A percentile compares a stretch with the other conserved stretches of the same genome.
Evolutionary conservation across 2,888 invertebrate genomes (phyloP).

Genomic region (Drosophila robusta): DNA sequence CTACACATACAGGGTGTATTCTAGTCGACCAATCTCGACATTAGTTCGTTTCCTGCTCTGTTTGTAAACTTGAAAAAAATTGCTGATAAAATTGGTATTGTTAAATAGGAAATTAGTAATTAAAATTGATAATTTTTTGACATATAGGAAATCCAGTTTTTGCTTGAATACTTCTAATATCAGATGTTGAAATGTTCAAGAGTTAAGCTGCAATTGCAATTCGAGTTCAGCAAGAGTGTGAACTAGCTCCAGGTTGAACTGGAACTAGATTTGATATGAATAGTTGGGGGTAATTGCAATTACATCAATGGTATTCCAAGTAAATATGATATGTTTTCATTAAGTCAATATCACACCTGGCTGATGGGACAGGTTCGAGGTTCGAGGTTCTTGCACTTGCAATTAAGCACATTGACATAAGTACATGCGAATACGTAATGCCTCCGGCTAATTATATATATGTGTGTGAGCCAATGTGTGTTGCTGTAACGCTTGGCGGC

Average conservation of each 20-base stretch:
- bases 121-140: too few species aligned
- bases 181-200: not conserved
- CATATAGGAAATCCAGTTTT: too few species aligned
- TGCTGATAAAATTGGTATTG: too few species aligned
- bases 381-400: slow-evolving; percentile 20
- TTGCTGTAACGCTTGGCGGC: slow-evolving; percentile 32
- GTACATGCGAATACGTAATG: slow-evolving; percentile 12
- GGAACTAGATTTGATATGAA: not conserved
- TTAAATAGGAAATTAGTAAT: too few species aligned
- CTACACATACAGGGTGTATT: too few species aligned
- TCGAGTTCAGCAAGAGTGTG: not conserved
- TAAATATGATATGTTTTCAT: slow-evolving; percentile 20
- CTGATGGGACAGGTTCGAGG: slow-evolving; percentile 5
- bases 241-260: not conserved
- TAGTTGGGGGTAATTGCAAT: slow-evolving; percentile 9
- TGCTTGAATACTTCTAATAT: too few species aligned
- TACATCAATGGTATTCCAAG: slow-evolving; percentile 8
- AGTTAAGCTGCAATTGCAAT: not conserved
- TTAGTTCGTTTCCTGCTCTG: too few species aligned
- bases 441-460: slow-evolving; percentile 5
- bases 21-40: too few species aligned
- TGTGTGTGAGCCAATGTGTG: not conserved
- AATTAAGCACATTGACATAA: slow-evolving; percentile 35
- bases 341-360: slow-evolving; percentile 29
- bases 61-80: too few species aligned